phyloP scores from a whole-genome alignment of 2,113 vertebrate genomes.

The Artemisiospiza belli region DNA sequence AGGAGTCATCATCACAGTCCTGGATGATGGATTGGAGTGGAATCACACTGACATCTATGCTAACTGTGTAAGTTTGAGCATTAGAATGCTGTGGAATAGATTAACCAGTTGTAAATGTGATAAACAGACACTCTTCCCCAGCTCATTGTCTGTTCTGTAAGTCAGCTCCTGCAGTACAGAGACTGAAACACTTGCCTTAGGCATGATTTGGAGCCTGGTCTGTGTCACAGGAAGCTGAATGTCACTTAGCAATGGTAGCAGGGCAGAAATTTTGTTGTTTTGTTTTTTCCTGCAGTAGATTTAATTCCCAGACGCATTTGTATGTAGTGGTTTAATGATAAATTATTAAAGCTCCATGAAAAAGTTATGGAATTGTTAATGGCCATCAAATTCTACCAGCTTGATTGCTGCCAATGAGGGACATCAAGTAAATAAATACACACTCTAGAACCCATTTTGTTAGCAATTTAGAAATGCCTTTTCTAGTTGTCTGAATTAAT shows the following conservation, averaged over 20 bases:
- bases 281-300: background rate
- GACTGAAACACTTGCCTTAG: background rate
- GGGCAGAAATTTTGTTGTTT: background rate
- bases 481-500: background rate
- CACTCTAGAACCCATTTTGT: background rate
- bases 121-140: background rate
- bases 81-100: background rate
- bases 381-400: background rate
- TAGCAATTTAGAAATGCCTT: background rate
- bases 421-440: background rate
- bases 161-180: background rate
- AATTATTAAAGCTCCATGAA: slow-evolving; percentile 33
- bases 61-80: slow-evolving; percentile 89
- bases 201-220: background rate
- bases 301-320: background rate
- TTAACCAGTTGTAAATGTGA: background rate
- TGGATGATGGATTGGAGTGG: slow-evolving; percentile 98
- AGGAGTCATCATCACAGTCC: slow-evolving; percentile 92
- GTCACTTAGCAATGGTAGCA: background rate
- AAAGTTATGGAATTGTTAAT: background rate
- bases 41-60: slow-evolving; percentile 97
- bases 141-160: background rate
- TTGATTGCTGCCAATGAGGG: background rate
- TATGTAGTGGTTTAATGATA: background rate
- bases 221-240: background rate